Percentiles rank a stretch among this genome's conserved stretches.
Evolutionary conservation across 1,140 invertebrate genomes (phyloP).

Genomic region (Cryptotermes secundus): DNA sequence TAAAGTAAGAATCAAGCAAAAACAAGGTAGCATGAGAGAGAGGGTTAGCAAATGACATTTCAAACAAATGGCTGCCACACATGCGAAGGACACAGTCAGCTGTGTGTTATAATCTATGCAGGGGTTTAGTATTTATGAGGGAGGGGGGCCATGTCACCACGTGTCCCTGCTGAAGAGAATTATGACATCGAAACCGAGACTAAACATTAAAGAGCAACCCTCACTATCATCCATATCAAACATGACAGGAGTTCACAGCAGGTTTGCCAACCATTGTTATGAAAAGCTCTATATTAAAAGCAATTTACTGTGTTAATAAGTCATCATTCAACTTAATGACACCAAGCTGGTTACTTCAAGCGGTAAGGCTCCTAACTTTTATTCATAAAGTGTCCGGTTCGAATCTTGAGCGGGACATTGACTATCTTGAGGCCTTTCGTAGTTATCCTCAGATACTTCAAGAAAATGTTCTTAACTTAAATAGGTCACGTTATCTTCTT

Average conservation of each 20-base stretch:
- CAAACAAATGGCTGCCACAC: constrained; percentile 3
- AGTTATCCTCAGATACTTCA: no score
- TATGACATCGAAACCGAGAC: constrained; percentile 11
- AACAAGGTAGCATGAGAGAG: not conserved
- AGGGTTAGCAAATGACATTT: constrained; percentile 13
- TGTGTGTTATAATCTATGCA: constrained; percentile 17
- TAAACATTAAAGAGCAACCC: not conserved
- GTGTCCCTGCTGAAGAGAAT: not conserved
- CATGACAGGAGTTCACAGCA: not conserved
- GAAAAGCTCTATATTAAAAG: no score
- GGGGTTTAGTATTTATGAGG: constrained; percentile 12
- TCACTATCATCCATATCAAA: not conserved
- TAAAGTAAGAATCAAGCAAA: not conserved
- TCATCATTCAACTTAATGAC: no score
- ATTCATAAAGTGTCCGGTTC: no score
- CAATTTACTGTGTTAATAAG: no score
- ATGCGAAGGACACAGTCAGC: constrained; percentile 17
- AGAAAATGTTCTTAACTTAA: no score
- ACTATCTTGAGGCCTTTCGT: no score
- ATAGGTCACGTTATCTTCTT: no score
- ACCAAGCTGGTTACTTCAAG: no score
- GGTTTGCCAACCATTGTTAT: not conserved
- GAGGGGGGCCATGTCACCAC: not conserved
- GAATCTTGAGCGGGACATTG: no score
- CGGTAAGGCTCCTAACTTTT: no score